These are phyloP conservation scores for Xiphorhynchus erythropygius DNA, from an alignment of 2,797 vertebrate species.

Conservation along the genomic window DNA sequence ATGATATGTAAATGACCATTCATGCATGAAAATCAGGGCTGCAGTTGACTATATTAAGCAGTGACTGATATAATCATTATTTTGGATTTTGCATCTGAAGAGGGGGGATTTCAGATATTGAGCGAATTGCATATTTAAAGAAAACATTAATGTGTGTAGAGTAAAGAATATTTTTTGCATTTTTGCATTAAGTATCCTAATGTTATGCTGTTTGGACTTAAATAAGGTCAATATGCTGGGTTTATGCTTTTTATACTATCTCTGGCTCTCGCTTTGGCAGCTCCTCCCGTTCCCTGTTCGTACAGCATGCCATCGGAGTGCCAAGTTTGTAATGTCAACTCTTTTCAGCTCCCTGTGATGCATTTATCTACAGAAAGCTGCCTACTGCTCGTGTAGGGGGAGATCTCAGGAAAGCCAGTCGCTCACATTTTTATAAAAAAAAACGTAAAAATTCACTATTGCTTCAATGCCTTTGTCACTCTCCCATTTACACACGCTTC, in stretches of 20 bases:
- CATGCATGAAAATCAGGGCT: conserved; percentile 63
- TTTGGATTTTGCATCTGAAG: conserved; percentile 55
- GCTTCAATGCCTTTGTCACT: not conserved
- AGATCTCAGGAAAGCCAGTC: conserved; percentile 3
- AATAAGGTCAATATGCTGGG: conserved; percentile 63
- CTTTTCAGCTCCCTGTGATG: conserved; percentile 38
- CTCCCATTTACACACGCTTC: accelerated
- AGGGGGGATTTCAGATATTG: conserved; percentile 37
- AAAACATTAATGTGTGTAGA: conserved; percentile 5
- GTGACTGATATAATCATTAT: conserved; percentile 58
- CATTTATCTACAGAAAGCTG: conserved; percentile 62
- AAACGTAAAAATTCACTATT: not conserved
- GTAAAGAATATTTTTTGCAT: not conserved
- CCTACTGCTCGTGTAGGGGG: not conserved
- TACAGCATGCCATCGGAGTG: conserved; percentile 2
- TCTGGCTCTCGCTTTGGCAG: conserved; percentile 30
- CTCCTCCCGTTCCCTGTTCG: conserved; percentile 22
- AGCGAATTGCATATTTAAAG: conserved; percentile 60
- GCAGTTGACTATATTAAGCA: conserved; percentile 37
- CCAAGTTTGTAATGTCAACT: conserved; percentile 65
- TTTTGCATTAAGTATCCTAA: not conserved
- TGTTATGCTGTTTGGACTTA: conserved; percentile 27
- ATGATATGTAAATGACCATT: conserved; percentile 63
- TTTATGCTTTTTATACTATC: conserved; percentile 45
- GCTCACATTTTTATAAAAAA: not conserved